A percentile compares a stretch with the other conserved stretches of the same genome.
Evolutionary conservation across 1,140 invertebrate species (phyloP).

Genomic region (Calosoma granatense): DNA sequence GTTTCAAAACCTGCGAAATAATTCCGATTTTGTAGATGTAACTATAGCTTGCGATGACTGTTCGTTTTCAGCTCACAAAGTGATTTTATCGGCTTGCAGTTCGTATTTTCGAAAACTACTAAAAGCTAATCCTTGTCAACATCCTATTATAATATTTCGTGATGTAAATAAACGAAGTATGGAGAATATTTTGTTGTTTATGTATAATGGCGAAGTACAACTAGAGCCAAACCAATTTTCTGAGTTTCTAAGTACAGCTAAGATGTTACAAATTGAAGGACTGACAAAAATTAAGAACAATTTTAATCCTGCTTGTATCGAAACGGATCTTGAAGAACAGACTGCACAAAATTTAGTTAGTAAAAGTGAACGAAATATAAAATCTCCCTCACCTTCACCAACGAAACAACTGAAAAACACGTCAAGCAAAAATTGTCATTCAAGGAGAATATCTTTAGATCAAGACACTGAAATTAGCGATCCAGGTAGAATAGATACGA

Average conservation of each 20-base stretch:
- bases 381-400: too few species aligned
- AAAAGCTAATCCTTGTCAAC: slow-evolving; percentile 44
- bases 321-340: too few species aligned
- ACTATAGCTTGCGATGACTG: slow-evolving; percentile 41
- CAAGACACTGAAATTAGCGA: too few species aligned
- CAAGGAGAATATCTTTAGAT: too few species aligned
- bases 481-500: too few species aligned
- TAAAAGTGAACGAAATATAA: too few species aligned
- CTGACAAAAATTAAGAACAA: slow-evolving; percentile 24
- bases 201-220: slow-evolving; percentile 62
- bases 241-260: slow-evolving; percentile 54
- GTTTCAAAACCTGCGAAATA: slow-evolving; percentile 34
- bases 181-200: slow-evolving; percentile 53
- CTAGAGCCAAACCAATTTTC: slow-evolving; percentile 54
- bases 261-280: slow-evolving; percentile 57
- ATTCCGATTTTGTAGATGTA: slow-evolving; percentile 42
- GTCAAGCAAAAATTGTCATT: too few species aligned
- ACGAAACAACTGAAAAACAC: too few species aligned
- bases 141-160: slow-evolving; percentile 63
- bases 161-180: slow-evolving; percentile 51
- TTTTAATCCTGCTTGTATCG: too few species aligned
- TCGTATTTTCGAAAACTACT: slow-evolving; percentile 29
- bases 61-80: slow-evolving; percentile 30
- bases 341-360: too few species aligned
- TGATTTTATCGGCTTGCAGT: slow-evolving; percentile 32